A percentile compares a stretch with the other conserved stretches of the same genome.
Evolutionary conservation across 2,797 vertebrate species (phyloP).

Genomic region (Atherinosoma microstoma): DNA sequence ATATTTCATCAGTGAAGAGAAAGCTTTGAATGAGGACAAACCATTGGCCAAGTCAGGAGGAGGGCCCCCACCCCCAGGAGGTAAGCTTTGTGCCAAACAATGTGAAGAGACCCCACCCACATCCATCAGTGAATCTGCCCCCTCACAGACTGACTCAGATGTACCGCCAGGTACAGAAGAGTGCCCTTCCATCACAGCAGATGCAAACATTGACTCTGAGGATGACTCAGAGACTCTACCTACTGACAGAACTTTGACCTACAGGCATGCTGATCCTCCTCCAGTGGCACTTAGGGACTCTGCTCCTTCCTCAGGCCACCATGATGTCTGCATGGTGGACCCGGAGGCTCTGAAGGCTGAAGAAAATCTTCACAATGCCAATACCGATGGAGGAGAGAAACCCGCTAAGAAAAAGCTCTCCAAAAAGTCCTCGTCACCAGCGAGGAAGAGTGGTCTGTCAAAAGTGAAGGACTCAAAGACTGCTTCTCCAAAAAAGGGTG

Average conservation of each 20-base stretch:
- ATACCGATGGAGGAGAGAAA: constrained; percentile 91
- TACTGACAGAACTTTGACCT: constrained; percentile 94
- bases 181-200: constrained; percentile 97
- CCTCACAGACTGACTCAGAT: constrained; percentile 96
- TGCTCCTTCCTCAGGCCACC: constrained; percentile 91
- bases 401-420: constrained; percentile 91
- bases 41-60: constrained; percentile 86
- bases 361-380: constrained; percentile 90
- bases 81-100: constrained; percentile 88
- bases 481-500: constrained; percentile 91
- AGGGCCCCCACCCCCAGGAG: constrained; percentile 89
- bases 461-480: constrained; percentile 91
- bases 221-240: constrained; percentile 98
- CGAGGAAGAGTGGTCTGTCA: constrained; percentile 88
- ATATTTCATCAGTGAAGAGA: constrained; percentile 92
- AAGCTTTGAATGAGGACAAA: constrained; percentile 85
- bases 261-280: constrained; percentile 92
- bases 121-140: constrained; percentile 94
- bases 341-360: constrained; percentile 91
- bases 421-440: constrained; percentile 92
- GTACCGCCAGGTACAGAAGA: constrained; percentile 97
- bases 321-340: constrained; percentile 96
- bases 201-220: constrained; percentile 98
- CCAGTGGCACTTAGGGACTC: constrained; percentile 89
- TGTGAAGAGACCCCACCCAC: constrained; percentile 98